These are phyloP conservation scores for Chelonia mydas DNA, from an alignment of 2,797 vertebrate genomes.

Conservation along the genomic window DNA sequence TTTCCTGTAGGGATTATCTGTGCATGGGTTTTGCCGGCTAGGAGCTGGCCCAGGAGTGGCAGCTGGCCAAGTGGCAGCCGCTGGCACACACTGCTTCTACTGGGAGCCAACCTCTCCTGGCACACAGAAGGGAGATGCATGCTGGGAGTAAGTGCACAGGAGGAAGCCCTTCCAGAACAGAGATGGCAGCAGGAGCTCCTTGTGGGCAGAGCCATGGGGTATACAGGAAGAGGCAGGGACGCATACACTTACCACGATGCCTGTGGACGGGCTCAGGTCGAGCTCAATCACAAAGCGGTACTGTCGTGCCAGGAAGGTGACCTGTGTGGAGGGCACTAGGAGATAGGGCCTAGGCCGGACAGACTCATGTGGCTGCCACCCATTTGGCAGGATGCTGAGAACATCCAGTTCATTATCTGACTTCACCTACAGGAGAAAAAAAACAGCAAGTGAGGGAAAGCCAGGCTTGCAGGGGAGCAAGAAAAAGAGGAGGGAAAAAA, in stretches of 20 bases:
- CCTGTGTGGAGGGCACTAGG: slow-evolving; percentile 91
- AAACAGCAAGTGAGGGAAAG: rapidly evolving
- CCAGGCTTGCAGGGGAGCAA: neutral
- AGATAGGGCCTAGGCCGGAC: slow-evolving; percentile 84
- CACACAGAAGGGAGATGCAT: neutral
- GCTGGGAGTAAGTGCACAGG: neutral
- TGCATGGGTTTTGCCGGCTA: rapidly evolving
- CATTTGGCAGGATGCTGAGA: slow-evolving; percentile 92
- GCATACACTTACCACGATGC: slow-evolving; percentile 91
- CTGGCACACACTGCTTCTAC: neutral
- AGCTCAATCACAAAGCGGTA: slow-evolving; percentile 98
- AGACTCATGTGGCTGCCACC: slow-evolving; percentile 90
- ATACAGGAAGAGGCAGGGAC: neutral
- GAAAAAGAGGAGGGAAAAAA: no score
- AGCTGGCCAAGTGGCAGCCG: neutral
- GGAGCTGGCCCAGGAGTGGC: neutral
- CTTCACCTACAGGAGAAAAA: slow-evolving; percentile 78
- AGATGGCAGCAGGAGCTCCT: neutral
- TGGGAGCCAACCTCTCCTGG: neutral
- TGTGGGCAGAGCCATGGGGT: neutral
- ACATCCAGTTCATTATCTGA: slow-evolving; percentile 92
- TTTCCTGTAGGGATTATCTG: rapidly evolving
- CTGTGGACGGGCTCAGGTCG: slow-evolving; percentile 98
- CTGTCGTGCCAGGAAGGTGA: slow-evolving; percentile 94
- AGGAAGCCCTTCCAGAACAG: neutral